A percentile compares a stretch with the other conserved stretches of the same genome.
These are phyloP conservation scores for Holothuria leucospilota DNA, from an alignment of 53 echinoderm and acorn worm species.

Conservation along the genomic window DNA sequence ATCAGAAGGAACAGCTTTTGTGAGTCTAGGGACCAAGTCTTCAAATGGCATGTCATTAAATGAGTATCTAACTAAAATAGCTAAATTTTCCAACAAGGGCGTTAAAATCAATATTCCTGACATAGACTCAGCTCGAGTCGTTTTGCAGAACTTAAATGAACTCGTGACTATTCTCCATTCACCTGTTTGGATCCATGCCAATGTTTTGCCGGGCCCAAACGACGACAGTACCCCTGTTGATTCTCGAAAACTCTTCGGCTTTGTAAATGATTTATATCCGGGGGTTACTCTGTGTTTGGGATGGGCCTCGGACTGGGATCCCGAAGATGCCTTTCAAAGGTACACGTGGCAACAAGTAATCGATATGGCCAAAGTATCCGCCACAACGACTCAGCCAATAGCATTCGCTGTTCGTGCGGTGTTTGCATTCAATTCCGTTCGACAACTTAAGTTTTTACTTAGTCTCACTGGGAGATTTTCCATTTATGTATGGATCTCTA, in stretches of 20 bases:
- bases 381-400: constrained; percentile 60
- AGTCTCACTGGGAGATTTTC: constrained; percentile 84
- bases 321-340: constrained; percentile 66
- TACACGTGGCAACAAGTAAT: constrained; percentile 87
- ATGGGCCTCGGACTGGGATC: constrained; percentile 78
- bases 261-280: constrained; percentile 60
- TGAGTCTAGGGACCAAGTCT: constrained; percentile 33
- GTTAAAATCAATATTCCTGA: constrained; percentile 73
- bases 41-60: constrained; percentile 53
- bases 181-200: constrained; percentile 81
- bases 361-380: constrained; percentile 85
- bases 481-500: constrained; percentile 75
- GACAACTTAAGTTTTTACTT: constrained; percentile 84
- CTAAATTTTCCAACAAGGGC: constrained; percentile 91
- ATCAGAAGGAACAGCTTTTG: constrained; percentile 66
- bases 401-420: constrained; percentile 82
- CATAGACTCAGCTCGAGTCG: constrained; percentile 50
- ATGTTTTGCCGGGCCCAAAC: constrained; percentile 88
- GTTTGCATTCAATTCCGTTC: constrained; percentile 71
- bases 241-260: constrained; percentile 51
- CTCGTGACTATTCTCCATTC: constrained; percentile 71
- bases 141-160: constrained; percentile 61
- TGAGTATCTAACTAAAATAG: constrained; percentile 74
- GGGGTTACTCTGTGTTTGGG: constrained; percentile 75
- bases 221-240: constrained; percentile 54